phyloP scores from a whole-genome alignment of 2,797 vertebrate genomes.

The Myotis planiceps region DNA sequence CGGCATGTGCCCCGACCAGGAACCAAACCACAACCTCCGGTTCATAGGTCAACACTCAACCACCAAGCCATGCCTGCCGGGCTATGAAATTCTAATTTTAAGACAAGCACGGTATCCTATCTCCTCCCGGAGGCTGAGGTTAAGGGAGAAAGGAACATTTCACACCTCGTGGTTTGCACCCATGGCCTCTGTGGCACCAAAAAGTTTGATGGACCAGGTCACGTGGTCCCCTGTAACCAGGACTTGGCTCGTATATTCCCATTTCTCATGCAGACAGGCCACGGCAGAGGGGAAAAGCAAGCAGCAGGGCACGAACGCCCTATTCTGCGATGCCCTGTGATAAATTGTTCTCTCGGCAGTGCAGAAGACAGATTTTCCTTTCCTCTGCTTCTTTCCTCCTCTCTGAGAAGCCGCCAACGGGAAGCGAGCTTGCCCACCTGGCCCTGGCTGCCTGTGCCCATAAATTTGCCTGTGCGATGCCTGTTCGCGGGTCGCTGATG shows the following conservation, averaged over 20 bases:
- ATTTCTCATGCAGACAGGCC: slow-evolving; percentile 95
- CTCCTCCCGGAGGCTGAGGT: slow-evolving; percentile 80
- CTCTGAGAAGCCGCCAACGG: slow-evolving; percentile 83
- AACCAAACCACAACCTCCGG: no score
- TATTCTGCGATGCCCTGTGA: slow-evolving; percentile 94
- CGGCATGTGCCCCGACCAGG: no score
- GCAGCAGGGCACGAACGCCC: slow-evolving; percentile 94
- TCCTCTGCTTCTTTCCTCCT: slow-evolving; percentile 83
- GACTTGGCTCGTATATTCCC: slow-evolving; percentile 90
- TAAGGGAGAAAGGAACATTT: slow-evolving; percentile 76
- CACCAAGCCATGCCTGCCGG: no score
- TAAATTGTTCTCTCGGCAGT: slow-evolving; percentile 96
- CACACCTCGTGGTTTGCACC: slow-evolving; percentile 84
- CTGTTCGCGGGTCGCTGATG: slow-evolving; percentile 88
- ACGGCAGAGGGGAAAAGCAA: slow-evolving; percentile 86
- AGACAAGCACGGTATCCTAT: slow-evolving; percentile 62
- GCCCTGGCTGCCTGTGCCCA: slow-evolving; percentile 86
- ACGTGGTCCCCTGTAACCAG: slow-evolving; percentile 85
- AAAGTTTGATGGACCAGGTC: slow-evolving; percentile 88
- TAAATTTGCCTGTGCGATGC: slow-evolving; percentile 88
- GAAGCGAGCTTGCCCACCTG: slow-evolving; percentile 86
- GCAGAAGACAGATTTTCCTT: slow-evolving; percentile 94
- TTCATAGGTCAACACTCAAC: no score
- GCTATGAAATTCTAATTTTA: slow-evolving; percentile 52
- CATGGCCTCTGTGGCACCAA: slow-evolving; percentile 83